Evolutionary conservation across 92 coral and sea anemone species (phyloP), one percentile per base, ranked within the genome.

Genomic region (Palythoa grandiflora): DNA sequence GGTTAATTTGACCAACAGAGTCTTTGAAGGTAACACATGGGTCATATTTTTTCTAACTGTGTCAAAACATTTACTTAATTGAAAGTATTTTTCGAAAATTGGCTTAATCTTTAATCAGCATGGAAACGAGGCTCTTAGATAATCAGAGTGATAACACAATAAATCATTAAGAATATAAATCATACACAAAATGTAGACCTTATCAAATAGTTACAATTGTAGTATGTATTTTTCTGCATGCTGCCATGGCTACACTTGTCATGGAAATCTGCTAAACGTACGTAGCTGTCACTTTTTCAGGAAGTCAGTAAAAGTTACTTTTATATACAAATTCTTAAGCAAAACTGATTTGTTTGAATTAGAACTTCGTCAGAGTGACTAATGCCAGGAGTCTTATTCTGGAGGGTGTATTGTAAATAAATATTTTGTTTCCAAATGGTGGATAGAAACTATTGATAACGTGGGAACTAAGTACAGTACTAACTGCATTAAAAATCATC

Each of bases 401-500:
- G 72, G 72, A 66, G 72, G 72, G 72, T 66, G 72, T 66, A 66
- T 66, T 66, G 72, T 2, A 66, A 66, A 66, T 66, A 66, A 66
- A 66, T 66, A 66, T 66, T 66, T 66, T 66, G 72, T 66, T n/a
- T 66, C 72, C 72, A 66, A 66, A 66, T 66, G 72, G 72, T 66
- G 72, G 72, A 66, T 66, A 66, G 72, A 7, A 66, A 66, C 72
- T 66, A 66, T 66, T 66, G 72, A 66, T 66, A 66, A 66, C 72
- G 72, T 66, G 72, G 72, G 72, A 66, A 66, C 72, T 66, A 66
- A 66, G 72, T 66, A 66, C 37, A 66, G 72, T 66, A 66, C 72
- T 66, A 66, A 66, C 72, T 66, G 72, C 72, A 66, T 66, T 66
- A 66, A 66, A 20, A 44, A 73, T 73, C 77, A 73, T 80, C 83